Percentiles rank a stretch among this genome's conserved stretches.
phyloP scores from a whole-genome alignment of 1,140 invertebrate species.

The Teleogryllus occipitalis region DNA sequence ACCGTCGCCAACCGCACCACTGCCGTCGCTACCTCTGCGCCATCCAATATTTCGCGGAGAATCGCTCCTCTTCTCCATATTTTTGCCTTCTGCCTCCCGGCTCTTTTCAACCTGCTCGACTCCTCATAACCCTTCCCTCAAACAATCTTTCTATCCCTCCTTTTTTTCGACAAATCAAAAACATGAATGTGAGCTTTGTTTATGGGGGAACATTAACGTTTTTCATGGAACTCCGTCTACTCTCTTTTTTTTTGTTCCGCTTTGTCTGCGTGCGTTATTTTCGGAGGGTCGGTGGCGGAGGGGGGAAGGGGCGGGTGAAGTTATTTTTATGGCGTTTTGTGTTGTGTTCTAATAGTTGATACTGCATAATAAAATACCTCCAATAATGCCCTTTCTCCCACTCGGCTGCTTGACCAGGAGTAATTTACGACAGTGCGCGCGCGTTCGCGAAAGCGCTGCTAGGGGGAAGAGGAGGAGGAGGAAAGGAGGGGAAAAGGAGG shows the following conservation, averaged over 20 bases:
- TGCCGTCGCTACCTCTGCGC: neutral
- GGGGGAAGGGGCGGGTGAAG: neutral
- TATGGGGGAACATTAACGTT: neutral
- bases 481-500: neutral
- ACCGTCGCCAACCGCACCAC: neutral
- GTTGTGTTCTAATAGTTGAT: neutral
- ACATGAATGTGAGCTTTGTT: neutral
- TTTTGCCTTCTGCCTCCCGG: neutral
- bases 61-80: neutral
- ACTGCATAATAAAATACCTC: neutral
- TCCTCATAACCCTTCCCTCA: neutral
- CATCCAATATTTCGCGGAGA: neutral
- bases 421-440: neutral
- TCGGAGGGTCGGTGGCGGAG: neutral
- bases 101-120: neutral
- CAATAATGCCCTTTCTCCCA: neutral
- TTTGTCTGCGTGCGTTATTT: neutral
- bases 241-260: neutral
- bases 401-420: neutral
- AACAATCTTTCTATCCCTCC: neutral
- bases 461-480: neutral
- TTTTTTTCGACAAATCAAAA: neutral
- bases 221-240: neutral
- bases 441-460: neutral
- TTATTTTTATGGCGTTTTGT: neutral